Base-by-base conservation (phyloP, 2,888 invertebrate genomes). In the Lepidonotus clava region DNA sequence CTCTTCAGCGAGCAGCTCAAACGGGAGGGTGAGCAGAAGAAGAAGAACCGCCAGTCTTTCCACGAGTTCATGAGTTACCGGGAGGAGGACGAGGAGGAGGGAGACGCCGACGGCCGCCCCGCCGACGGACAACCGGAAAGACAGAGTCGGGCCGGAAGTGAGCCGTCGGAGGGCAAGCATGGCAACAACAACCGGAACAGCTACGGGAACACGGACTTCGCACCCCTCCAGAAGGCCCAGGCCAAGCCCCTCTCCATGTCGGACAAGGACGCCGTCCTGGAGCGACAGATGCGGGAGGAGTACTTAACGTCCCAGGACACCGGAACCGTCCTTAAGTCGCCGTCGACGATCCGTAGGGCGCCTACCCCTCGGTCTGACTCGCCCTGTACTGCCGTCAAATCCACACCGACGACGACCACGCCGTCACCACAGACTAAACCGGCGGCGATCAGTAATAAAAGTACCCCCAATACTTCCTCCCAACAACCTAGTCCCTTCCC, bases 1-100 rank as follows among this genome's bases (percentile, higher is more conserved):
- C 84, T 90, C 18, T 90, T 90, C 85, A 87, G 88, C 41, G 61
- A 76, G 76, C 41, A 67, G 46, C 24, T n/a, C 1, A 84, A 84
- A 38, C 24, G 66, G 28, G 36, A 61, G 14, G 38, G n/a, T n/a
- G 38, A 56, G 18, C 21, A 38, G 11, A 76, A 76, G 56, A 28
- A 41, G n/a, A 83, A 56, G 28, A 83, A 83, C 56, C 32, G 83
- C 6, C 53, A 56, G 38, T 83, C 83, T 1, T 83, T 83, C 36
- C 53, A 51, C 14, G 83, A 83, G 38, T 83, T 46, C 83, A 36
- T 56, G 38, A 83, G 56, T 51, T 21, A 53, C 32, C 36, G 83
- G 14, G 56, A 36, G 18, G 53, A 32, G 18, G 41, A 21, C 56
- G 38, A 34, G 8, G 21, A 53, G 4, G n/a, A 11, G 0, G n/a